Conservation (phyloP, 2,113 vertebrate species). For the Chaetops frenatus region DNA sequence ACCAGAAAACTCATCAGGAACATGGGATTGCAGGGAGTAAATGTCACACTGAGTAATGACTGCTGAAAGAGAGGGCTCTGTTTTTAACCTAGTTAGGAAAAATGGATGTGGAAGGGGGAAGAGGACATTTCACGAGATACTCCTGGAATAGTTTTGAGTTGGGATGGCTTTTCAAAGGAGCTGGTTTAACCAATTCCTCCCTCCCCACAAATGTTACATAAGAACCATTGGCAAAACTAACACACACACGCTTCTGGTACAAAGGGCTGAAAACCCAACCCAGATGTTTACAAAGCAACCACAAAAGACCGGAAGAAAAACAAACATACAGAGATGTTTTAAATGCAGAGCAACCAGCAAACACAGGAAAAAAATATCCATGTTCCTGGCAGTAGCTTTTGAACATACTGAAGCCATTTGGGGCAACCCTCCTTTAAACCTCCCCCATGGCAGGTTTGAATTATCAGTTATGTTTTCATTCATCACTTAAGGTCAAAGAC, state of each 20-base stretch:
- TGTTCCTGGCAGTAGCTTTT: constrained; percentile 41
- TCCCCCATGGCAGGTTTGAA: constrained; percentile 33
- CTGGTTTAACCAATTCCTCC: constrained; percentile 10
- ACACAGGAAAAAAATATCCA: not conserved
- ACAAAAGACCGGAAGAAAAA: constrained; percentile 51
- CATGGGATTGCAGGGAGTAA: not conserved
- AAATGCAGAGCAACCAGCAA: constrained; percentile 34
- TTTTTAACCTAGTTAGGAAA: not conserved
- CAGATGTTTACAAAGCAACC: constrained; percentile 60
- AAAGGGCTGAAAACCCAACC: constrained; percentile 25
- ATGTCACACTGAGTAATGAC: not conserved
- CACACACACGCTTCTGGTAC: not conserved
- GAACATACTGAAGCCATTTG: constrained; percentile 48
- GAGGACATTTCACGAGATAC: not conserved
- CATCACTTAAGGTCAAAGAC: constrained; percentile 16
- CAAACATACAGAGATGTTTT: constrained; percentile 47
- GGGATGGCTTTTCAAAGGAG: constrained; percentile 18
- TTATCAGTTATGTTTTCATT: constrained; percentile 34
- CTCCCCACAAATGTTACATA: not conserved
- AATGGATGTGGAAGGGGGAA: not conserved
- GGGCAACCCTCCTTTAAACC: constrained; percentile 30
- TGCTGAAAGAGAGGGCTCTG: not conserved
- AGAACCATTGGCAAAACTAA: constrained; percentile 19
- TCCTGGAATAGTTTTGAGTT: not conserved
- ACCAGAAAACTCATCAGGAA: not conserved